Evolutionary conservation across 2,797 vertebrate species (phyloP), one percentile per base, ranked within the genome.

Genomic region (Pteropus rufus): DNA sequence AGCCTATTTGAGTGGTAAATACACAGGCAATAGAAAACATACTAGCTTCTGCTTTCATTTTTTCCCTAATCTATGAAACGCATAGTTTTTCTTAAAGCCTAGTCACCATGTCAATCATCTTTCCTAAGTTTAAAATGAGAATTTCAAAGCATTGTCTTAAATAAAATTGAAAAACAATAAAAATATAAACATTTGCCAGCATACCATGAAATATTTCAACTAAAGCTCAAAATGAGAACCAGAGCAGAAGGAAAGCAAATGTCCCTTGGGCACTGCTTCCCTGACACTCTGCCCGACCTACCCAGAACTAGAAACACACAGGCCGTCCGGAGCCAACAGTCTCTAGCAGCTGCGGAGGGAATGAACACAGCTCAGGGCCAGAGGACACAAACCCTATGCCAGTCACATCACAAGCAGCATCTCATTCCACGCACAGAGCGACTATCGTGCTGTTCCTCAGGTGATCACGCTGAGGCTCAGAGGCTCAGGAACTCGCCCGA

Each of bases 81-180:
- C 19, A 41, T 49, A 4, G 36, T 60, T 90, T 91, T 54, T 76
- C 62, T 52, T 65, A 60, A 93, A 69, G 34, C 11, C 73, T 60
- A 62, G 54, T 95, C 92, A 77, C 31, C 58, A 41, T 69, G 85
- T 91, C 84, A 73, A 93, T 82, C 16, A 69, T 67, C 62, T 84
- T 93, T 87, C 39, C 29, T 46, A 41, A 31, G 52, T 79, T 87
- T 93, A 93, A 90, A 96, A 81, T 34, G 60, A 21, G 7, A 89
- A 73, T 79, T 76, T 95, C 73, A 64, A 95, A 84, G 60, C 75
- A 89, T 26, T 64, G 9, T 80, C 54, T 95, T 93, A 90, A 88
- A 84, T 73, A 84, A 92, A 56, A 87, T 77, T 81, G 21, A n/a
- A 91, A 93, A 88, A 24, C 81, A 91, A 89, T n/a, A 84, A 56